Evolutionary conservation across 2,888 invertebrate genomes (phyloP).

Genomic region (Clepsis dumicolana): DNA sequence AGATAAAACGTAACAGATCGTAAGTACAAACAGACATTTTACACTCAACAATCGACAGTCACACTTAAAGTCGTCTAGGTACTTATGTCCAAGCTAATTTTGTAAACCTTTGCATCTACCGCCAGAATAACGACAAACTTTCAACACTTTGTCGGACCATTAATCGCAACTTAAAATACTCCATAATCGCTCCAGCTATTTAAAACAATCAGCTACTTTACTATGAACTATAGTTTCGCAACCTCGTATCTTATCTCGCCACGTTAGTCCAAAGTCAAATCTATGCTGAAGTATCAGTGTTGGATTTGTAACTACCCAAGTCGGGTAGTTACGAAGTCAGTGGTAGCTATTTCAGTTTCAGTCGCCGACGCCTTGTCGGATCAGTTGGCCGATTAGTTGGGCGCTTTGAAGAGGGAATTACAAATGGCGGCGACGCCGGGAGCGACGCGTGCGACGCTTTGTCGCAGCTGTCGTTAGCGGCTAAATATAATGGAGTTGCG

Average conservation of each 20-base stretch:
- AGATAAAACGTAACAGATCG: no score
- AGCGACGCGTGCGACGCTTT: constrained; percentile 68
- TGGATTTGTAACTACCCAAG: background rate
- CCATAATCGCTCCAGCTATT: constrained; percentile 33
- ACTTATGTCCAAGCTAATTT: background rate
- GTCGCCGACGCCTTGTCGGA: constrained; percentile 62
- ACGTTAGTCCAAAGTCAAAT: background rate
- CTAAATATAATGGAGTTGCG: constrained; percentile 56
- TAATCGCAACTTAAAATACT: constrained; percentile 16
- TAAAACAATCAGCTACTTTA: constrained; percentile 31
- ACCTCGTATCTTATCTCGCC: background rate
- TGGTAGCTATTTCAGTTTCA: constrained; percentile 50
- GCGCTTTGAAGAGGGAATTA: constrained; percentile 79
- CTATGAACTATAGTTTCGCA: background rate
- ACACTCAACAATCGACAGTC: background rate
- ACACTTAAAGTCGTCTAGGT: background rate
- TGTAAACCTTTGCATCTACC: background rate
- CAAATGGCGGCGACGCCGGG: constrained; percentile 70
- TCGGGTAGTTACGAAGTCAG: background rate
- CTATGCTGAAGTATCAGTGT: background rate
- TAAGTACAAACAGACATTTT: no score
- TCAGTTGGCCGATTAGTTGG: constrained; percentile 68
- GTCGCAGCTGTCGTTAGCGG: constrained; percentile 71
- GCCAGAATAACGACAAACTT: background rate
- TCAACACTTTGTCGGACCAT: background rate